A percentile compares a stretch with the other conserved stretches of the same genome.
Evolutionary conservation across 2,113 vertebrate genomes (phyloP).

Genomic region (Pristiophorus japonicus): DNA sequence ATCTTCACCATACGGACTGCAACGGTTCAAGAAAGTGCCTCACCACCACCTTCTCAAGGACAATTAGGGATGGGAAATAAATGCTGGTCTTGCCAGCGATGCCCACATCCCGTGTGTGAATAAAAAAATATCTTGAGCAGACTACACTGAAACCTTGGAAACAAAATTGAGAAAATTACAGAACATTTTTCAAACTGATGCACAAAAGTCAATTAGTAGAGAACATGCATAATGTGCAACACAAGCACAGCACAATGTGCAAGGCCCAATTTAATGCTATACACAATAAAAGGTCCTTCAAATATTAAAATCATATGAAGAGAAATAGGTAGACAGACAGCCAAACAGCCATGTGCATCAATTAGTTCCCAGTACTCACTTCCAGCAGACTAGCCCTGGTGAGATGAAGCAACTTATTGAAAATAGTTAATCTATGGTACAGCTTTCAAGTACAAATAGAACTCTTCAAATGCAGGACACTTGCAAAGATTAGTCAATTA

Average conservation of each 20-base stretch:
- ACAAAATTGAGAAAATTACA: not conserved
- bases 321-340: not conserved
- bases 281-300: not conserved
- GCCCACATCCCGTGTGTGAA: no score
- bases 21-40: no score
- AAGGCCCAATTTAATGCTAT: not conserved
- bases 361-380: not conserved
- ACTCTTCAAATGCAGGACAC: not conserved
- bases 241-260: not conserved
- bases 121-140: not conserved
- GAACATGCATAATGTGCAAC: not conserved
- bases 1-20: no score
- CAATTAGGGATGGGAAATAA: no score
- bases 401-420: not conserved
- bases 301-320: not conserved
- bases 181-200: not conserved
- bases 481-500: not conserved
- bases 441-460: not conserved
- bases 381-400: not conserved
- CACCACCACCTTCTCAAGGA: no score
- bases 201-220: not conserved
- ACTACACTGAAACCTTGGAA: not conserved
- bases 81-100: no score
- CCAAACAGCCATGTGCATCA: not conserved
- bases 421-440: not conserved